Evolutionary conservation across 2,888 invertebrate genomes (phyloP).

Genomic region (Aporophyla nigra): DNA sequence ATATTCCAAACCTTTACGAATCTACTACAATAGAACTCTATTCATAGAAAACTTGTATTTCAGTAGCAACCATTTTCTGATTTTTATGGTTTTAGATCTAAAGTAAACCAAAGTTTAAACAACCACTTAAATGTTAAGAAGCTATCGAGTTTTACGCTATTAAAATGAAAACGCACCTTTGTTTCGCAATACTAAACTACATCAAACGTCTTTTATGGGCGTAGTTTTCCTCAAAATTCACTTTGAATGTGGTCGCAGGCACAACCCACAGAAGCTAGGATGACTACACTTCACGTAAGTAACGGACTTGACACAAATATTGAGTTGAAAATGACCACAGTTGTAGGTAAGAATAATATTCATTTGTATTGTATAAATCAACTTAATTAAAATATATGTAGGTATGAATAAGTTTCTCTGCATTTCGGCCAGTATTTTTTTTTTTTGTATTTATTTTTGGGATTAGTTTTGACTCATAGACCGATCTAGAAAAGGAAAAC

Average conservation of each 20-base stretch:
- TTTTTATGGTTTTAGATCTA: constrained; percentile 20
- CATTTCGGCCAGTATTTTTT: no score
- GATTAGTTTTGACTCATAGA: no score
- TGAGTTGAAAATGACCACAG: constrained; percentile 31
- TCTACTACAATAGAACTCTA: not conserved
- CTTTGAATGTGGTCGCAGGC: constrained; percentile 58
- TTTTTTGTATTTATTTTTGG: no score
- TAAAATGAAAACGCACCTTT: constrained; percentile 40
- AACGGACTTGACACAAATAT: constrained; percentile 45
- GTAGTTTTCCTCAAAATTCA: constrained; percentile 60
- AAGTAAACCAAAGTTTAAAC: constrained; percentile 16
- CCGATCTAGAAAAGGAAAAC: no score
- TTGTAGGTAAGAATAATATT: not conserved
- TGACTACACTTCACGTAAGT: constrained; percentile 46
- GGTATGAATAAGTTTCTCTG: no score
- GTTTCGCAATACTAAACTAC: constrained; percentile 54
- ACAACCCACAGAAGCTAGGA: constrained; percentile 30
- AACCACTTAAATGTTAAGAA: constrained; percentile 2
- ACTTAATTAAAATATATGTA: no score
- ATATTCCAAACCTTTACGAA: not conserved
- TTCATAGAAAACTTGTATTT: not conserved
- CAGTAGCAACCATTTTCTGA: not conserved
- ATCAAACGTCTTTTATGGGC: constrained; percentile 55
- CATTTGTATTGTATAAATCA: no score
- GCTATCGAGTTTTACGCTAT: constrained; percentile 37